These are phyloP conservation scores for Campoplex capitator DNA, from an alignment of 2,888 invertebrate species.

Conservation along the genomic window DNA sequence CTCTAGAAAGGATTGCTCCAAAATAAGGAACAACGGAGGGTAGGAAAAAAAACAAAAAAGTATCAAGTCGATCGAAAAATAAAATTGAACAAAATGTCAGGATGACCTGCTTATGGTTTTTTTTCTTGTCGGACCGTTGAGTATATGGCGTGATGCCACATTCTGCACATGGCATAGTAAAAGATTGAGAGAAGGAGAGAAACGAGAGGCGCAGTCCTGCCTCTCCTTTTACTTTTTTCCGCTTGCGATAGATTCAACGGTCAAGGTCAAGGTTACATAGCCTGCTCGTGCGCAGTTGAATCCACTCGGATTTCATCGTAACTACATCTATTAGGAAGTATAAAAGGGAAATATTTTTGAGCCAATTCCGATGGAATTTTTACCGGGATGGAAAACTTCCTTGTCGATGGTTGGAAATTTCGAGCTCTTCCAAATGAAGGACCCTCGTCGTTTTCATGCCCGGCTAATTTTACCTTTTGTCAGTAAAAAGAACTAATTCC, in stretches of 20 bases:
- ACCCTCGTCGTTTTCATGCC: background rate
- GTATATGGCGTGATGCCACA: conserved; percentile 39
- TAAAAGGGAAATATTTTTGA: background rate
- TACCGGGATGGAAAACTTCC: conserved; percentile 43
- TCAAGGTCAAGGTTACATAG: conserved; percentile 64
- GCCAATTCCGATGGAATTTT: background rate
- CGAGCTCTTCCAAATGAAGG: background rate
- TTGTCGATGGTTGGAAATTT: conserved; percentile 52
- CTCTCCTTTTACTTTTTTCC: conserved; percentile 50
- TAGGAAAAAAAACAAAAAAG: background rate
- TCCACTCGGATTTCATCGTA: conserved; percentile 1
- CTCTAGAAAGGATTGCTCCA: no score
- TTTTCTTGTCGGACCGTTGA: conserved; percentile 41
- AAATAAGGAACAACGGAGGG: conserved; percentile 1
- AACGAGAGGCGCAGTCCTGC: conserved; percentile 28
- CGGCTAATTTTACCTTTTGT: background rate
- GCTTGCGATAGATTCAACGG: conserved; percentile 20
- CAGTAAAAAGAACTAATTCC: background rate
- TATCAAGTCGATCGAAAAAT: conserved; percentile 17
- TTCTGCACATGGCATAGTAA: conserved; percentile 47
- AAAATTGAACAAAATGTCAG: conserved; percentile 17
- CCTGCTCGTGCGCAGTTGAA: conserved; percentile 48
- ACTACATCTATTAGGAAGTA: background rate
- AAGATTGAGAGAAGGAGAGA: background rate
- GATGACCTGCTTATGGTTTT: background rate